A percentile compares a stretch with the other conserved stretches of the same genome.
Evolutionary conservation across 1,140 invertebrate species (phyloP).

Genomic region (Caenorhabditis brenneri): DNA sequence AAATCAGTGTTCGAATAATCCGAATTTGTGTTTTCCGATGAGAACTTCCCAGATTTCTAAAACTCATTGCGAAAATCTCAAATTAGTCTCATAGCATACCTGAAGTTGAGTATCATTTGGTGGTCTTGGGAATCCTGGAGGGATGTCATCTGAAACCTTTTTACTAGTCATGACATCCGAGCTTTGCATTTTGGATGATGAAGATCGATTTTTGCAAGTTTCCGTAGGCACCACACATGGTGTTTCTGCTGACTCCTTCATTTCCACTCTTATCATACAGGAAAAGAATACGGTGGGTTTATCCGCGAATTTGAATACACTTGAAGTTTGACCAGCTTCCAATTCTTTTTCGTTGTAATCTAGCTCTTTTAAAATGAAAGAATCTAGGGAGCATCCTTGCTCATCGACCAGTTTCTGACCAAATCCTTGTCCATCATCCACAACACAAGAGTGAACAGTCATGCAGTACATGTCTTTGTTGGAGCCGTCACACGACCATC

Average conservation of each 20-base stretch:
- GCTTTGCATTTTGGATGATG: background rate
- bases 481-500: constrained; percentile 47
- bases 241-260: constrained; percentile 18
- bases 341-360: constrained; percentile 36
- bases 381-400: constrained; percentile 49
- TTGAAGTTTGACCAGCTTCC: constrained; percentile 43
- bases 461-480: constrained; percentile 50
- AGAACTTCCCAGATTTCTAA: background rate
- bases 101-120: background rate
- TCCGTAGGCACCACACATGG: constrained; percentile 6
- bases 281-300: constrained; percentile 54
- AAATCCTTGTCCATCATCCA: constrained; percentile 53
- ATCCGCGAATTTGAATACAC: constrained; percentile 57
- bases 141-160: background rate
- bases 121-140: background rate
- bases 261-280: constrained; percentile 53
- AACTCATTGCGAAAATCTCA: background rate
- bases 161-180: background rate
- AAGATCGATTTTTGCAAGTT: background rate
- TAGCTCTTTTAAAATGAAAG: constrained; percentile 49
- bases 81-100: background rate
- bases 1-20: background rate
- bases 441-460: constrained; percentile 57
- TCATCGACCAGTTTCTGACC: constrained; percentile 55
- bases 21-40: background rate